Conservation (phyloP, 2,888 invertebrate species). For the Sicus ferrugineus region DNA sequence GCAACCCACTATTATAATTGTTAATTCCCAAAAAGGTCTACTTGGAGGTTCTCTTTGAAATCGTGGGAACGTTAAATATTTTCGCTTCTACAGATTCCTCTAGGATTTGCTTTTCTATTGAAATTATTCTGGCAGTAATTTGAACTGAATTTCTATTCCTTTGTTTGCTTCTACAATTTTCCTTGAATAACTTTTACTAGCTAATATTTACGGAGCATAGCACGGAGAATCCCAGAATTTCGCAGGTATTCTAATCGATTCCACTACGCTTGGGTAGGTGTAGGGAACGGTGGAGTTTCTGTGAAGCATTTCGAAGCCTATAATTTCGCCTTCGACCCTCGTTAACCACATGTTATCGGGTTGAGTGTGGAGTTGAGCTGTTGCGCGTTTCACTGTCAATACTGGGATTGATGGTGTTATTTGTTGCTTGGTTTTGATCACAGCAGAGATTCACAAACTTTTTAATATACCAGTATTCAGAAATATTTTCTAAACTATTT, state of each 20-base stretch:
- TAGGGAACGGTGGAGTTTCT: neutral
- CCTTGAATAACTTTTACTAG: no score
- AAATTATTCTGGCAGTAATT: slow-evolving; percentile 40
- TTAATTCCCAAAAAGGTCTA: slow-evolving; percentile 27
- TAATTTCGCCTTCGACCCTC: slow-evolving; percentile 51
- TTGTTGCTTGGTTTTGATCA: neutral
- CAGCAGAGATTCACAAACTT: neutral
- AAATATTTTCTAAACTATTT: no score
- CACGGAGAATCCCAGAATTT: neutral
- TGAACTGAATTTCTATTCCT: slow-evolving; percentile 39
- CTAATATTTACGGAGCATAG: neutral
- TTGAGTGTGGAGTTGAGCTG: neutral
- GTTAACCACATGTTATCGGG: slow-evolving; percentile 58
- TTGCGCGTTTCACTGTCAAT: neutral
- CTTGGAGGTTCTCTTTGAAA: slow-evolving; percentile 24
- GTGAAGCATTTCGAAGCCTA: neutral
- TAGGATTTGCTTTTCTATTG: slow-evolving; percentile 14
- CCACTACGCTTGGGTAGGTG: neutral
- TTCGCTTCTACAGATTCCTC: slow-evolving; percentile 20
- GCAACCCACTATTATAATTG: neutral
- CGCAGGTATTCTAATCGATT: neutral
- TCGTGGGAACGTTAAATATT: slow-evolving; percentile 54
- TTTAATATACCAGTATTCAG: no score
- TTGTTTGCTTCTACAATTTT: neutral
- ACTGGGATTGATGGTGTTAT: neutral